Evolutionary conservation across 2,888 invertebrate genomes (phyloP), one percentile per base, ranked within the genome.

Genomic region (Torymus texanus): DNA sequence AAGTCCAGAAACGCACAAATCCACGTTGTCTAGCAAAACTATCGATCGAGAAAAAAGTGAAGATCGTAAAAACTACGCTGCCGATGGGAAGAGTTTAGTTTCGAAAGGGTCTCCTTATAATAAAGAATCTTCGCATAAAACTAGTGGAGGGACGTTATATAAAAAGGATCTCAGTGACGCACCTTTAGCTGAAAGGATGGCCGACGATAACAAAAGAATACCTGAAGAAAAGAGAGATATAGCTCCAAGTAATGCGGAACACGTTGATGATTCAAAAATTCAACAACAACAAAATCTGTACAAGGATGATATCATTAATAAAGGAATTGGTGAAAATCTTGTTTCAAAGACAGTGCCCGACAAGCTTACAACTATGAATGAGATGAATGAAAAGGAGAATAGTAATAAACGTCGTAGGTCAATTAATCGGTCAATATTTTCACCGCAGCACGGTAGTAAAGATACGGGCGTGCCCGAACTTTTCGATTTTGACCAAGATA

Each of bases 361-460:
- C 8, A 88, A 86, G 81, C 61, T 83, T 10, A 12, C 24, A 8
- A 8, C 61, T 0, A 55, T 72, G 8, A 78, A 80, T 1, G 87
- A 87, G 4, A 83, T 66, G 16, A 67, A 58, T n/a, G 86, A 87
- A 18, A 88, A 86, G 53, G 88, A 88, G 11, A 82, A 85, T 53
- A 83, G 85, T 13, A 87, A 86, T 61, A 87, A 86, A 70, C 84
- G 89, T n/a, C 85, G 89, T 18, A 87, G 86, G 63, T 88, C 88
- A 0, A 83, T 92, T 13, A 93, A 92, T 85, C 92, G 94, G 73
- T 94, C 94, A 0, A 94, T 95, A 88, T 95, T 95, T 88, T 95
- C 95, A 0, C 95, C 95, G 4, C 94, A 94, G 82, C 92, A 93
- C 56, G 93, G 93, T 16, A 88, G 88, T 53, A 92, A 92, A 78